A percentile compares a stretch with the other conserved stretches of the same genome.
These are phyloP conservation scores for Ceratina japonica DNA, from an alignment of 1,140 invertebrate species.

Conservation along the genomic window DNA sequence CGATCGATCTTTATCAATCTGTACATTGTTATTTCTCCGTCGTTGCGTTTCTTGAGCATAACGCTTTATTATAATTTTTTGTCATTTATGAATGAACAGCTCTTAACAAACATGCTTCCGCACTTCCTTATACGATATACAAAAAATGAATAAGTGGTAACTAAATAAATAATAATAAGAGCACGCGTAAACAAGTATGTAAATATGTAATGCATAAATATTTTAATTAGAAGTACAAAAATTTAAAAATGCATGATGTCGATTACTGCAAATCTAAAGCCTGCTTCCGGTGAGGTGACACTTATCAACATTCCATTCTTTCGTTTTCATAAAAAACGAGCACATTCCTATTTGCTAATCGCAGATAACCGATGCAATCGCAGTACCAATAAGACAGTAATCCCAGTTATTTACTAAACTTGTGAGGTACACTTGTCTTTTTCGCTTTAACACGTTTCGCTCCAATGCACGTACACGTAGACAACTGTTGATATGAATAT, in stretches of 20 bases:
- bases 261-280: constrained; percentile 49
- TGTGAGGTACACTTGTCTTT: constrained; percentile 16
- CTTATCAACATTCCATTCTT: constrained; percentile 65
- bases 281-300: constrained; percentile 56
- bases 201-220: background rate
- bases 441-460: constrained; percentile 5
- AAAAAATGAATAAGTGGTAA: too few species aligned
- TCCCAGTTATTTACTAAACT: constrained; percentile 67
- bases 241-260: constrained; percentile 8
- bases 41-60: too few species aligned
- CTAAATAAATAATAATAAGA: too few species aligned
- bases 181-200: background rate
- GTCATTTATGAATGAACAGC: too few species aligned
- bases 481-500: constrained; percentile 32
- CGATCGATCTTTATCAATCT: too few species aligned
- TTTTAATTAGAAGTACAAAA: background rate
- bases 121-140: too few species aligned
- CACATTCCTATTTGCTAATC: constrained; percentile 60
- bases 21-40: too few species aligned
- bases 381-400: constrained; percentile 65
- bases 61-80: too few species aligned
- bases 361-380: constrained; percentile 63
- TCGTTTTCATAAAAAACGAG: constrained; percentile 46
- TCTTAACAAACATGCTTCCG: too few species aligned
- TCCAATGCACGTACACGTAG: constrained; percentile 8